Conservation (phyloP, 2,888 invertebrate genomes). For the Stomorhina lunata region DNA sequence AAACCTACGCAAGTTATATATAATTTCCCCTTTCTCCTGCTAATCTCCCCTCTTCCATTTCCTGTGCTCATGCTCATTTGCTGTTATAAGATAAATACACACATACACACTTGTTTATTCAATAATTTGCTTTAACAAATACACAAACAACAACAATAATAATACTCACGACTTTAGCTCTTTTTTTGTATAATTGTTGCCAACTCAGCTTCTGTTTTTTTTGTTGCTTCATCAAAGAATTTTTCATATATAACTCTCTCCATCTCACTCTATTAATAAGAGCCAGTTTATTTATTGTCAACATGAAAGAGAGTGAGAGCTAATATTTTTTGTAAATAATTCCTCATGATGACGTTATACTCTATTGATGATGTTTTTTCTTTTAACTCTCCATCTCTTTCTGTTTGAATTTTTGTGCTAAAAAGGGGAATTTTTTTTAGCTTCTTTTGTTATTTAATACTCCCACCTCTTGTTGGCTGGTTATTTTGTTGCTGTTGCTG, state of each 20-base stretch:
- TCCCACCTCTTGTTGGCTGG: no score
- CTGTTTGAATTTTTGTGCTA: constrained; percentile 5
- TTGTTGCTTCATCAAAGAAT: no score
- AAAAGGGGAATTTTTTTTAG: constrained; percentile 19
- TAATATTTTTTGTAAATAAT: background rate
- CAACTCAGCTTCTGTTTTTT: constrained; percentile 61
- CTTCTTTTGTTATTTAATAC: constrained; percentile 39
- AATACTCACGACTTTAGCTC: background rate
- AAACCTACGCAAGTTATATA: constrained; percentile 4
- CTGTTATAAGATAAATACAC: background rate
- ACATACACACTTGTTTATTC: constrained; percentile 10
- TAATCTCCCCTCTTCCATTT: constrained; percentile 17
- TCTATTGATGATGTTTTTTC: background rate
- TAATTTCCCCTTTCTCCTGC: constrained; percentile 27
- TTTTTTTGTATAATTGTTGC: constrained; percentile 53
- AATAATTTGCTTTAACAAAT: no score
- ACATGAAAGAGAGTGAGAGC: constrained; percentile 45
- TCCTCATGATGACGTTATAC: constrained; percentile 44
- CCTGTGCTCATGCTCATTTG: constrained; percentile 68
- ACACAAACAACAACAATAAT: no score
- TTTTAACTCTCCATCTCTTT: constrained; percentile 50
- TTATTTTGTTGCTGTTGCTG: background rate
- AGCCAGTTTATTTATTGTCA: constrained; percentile 6
- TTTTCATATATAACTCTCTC: constrained; percentile 67
- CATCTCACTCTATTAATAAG: constrained; percentile 45